Evolutionary conservation across 2,797 vertebrate species (phyloP).

Genomic region (Merluccius polli): DNA sequence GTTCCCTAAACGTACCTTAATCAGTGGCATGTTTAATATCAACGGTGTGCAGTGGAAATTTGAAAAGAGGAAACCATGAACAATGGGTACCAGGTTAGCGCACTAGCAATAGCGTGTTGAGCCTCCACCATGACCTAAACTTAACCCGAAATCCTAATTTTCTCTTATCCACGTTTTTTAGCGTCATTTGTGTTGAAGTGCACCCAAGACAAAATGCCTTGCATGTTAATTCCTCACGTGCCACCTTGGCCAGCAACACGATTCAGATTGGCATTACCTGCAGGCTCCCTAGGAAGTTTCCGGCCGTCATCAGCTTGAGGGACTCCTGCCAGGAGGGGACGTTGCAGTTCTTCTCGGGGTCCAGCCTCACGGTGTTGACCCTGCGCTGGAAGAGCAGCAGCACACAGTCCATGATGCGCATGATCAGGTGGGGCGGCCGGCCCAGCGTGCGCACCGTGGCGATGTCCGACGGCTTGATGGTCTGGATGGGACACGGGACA

Average conservation of each 20-base stretch:
- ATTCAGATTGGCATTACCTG: constrained; percentile 46
- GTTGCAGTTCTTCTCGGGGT: constrained; percentile 81
- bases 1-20: too few species aligned
- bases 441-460: constrained; percentile 90
- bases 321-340: constrained; percentile 94
- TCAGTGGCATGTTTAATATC: too few species aligned
- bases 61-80: neutral
- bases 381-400: constrained; percentile 89
- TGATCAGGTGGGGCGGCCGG: constrained; percentile 93
- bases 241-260: too few species aligned
- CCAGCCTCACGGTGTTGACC: constrained; percentile 81
- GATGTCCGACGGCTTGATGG: constrained; percentile 93
- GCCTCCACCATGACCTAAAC: neutral
- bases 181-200: neutral
- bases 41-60: neutral
- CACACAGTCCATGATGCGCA: constrained; percentile 98
- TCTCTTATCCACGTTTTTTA: neutral
- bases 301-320: constrained; percentile 92
- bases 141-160: neutral
- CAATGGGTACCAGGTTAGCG: neutral
- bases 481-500: constrained; percentile 64
- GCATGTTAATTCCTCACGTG: too few species aligned
- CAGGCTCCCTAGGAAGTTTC: constrained; percentile 89
- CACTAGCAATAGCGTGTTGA: neutral
- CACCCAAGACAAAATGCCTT: too few species aligned